Conservation (phyloP, 2,113 vertebrate species). For the Amphiprion percula region DNA sequence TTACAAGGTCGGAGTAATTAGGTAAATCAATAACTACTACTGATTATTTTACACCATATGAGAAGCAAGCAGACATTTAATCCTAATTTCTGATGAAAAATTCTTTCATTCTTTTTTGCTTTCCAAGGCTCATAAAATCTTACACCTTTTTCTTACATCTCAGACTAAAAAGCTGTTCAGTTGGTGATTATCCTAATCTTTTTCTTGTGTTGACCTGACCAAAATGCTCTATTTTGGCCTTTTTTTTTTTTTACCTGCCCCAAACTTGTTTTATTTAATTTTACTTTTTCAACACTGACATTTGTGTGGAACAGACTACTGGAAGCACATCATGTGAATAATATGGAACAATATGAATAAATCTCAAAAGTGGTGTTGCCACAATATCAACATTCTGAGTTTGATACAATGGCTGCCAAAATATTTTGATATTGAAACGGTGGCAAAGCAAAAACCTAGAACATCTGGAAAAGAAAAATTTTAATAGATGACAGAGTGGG, state of each 20-base stretch:
- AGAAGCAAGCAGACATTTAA: neutral
- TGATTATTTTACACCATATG: neutral
- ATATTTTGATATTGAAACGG: no score
- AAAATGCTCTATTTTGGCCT: slow-evolving; percentile 1
- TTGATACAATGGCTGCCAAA: no score
- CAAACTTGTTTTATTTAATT: neutral
- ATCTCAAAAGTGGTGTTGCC: no score
- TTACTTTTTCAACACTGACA: slow-evolving; percentile 1
- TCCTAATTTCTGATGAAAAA: neutral
- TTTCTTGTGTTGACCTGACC: neutral
- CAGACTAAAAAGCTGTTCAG: neutral
- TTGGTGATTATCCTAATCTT: slow-evolving; percentile 11
- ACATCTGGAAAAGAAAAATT: no score
- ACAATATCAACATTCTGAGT: no score
- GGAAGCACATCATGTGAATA: neutral
- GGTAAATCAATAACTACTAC: neutral
- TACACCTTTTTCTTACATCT: neutral
- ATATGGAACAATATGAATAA: no score
- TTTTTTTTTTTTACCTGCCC: neutral
- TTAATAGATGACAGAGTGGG: no score
- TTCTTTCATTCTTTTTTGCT: neutral
- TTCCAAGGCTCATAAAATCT: neutral
- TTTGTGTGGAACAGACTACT: neutral
- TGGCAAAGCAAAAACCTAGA: no score
- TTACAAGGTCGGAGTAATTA: neutral